These are phyloP conservation scores for Mesocricetus auratus DNA, from an alignment of 2,113 vertebrate genomes.

Conservation along the genomic window DNA sequence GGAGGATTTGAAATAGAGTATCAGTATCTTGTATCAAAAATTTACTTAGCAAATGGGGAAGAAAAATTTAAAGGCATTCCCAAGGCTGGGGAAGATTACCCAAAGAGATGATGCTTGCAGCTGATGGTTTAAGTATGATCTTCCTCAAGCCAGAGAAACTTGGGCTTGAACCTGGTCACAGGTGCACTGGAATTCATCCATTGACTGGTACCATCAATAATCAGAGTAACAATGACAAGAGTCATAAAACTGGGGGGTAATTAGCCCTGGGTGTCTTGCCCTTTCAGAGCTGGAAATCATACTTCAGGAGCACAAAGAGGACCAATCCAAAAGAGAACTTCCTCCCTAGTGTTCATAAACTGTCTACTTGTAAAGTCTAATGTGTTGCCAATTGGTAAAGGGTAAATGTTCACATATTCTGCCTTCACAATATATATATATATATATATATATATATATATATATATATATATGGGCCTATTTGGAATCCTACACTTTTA, in stretches of 20 bases:
- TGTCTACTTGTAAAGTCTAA: neutral
- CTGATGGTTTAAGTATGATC: neutral
- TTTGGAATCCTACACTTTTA: neutral
- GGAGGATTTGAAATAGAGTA: neutral
- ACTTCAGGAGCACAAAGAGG: neutral
- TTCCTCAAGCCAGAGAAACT: neutral
- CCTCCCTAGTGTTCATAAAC: neutral
- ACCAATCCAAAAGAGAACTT: neutral
- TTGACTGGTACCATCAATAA: neutral
- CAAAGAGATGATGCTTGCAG: neutral
- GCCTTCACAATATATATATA: neutral
- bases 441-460: too few species aligned
- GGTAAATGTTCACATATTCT: neutral
- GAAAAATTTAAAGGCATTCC: neutral
- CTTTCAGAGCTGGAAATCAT: neutral
- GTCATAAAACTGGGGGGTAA: neutral
- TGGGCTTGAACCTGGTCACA: too few species aligned
- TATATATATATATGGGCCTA: neutral
- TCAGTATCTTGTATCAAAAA: neutral
- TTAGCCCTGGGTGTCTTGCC: neutral
- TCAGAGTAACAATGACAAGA: neutral
- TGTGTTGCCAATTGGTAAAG: too few species aligned
- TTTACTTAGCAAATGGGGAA: neutral
- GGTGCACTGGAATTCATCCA: neutral
- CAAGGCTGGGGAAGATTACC: too few species aligned